These are phyloP conservation scores for Drosophila borborema DNA, from an alignment of 2,888 invertebrate genomes.

Conservation along the genomic window DNA sequence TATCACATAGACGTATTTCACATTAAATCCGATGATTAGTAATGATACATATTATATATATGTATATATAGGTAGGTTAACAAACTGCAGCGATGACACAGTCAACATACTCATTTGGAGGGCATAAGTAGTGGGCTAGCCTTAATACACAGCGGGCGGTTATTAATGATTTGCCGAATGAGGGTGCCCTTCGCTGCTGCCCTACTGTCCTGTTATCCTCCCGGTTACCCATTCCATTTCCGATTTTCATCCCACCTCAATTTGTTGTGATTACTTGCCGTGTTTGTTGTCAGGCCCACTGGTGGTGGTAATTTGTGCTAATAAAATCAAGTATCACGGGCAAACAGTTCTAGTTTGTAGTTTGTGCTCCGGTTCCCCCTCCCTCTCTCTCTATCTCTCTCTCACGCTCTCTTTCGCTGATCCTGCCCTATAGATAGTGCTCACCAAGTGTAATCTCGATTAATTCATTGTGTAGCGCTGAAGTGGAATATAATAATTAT, in stretches of 20 bases:
- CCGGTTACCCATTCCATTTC: constrained; percentile 5
- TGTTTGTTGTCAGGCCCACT: constrained; percentile 48
- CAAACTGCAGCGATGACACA: background rate
- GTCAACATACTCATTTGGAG: constrained; percentile 6
- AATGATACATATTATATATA: background rate
- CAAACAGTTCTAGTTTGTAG: constrained; percentile 46
- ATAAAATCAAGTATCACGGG: constrained; percentile 82
- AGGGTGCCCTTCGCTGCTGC: constrained; percentile 41
- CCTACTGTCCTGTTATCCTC: constrained; percentile 1
- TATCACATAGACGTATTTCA: background rate
- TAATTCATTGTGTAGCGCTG: constrained; percentile 73
- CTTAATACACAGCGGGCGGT: constrained; percentile 76
- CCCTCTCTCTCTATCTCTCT: background rate
- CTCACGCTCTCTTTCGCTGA: constrained; percentile 26
- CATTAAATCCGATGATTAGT: background rate
- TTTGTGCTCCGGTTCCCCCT: constrained; percentile 11
- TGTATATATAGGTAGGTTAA: background rate
- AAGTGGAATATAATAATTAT: constrained; percentile 83
- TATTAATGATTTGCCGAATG: constrained; percentile 74
- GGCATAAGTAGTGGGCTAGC: constrained; percentile 14
- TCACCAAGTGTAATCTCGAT: constrained; percentile 78
- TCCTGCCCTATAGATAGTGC: constrained; percentile 66
- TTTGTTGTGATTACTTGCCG: constrained; percentile 77
- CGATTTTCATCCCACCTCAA: constrained; percentile 55
- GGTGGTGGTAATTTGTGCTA: constrained; percentile 82